Percentiles rank a stretch among this genome's conserved stretches.
These are phyloP conservation scores for Philhelius pedissequus DNA, from an alignment of 2,888 invertebrate genomes.

Conservation along the genomic window DNA sequence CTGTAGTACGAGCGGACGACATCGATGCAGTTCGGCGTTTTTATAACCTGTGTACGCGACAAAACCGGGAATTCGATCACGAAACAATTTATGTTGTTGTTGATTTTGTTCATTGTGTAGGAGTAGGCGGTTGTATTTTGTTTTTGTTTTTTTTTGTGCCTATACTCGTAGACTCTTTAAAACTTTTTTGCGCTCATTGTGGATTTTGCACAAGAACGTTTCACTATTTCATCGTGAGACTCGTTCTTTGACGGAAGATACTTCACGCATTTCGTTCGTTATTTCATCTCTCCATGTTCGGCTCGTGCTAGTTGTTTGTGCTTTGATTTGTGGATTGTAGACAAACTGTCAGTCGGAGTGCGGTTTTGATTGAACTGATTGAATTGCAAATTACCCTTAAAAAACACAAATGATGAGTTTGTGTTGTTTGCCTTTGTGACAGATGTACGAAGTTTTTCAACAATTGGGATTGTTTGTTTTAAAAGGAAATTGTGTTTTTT, in stretches of 20 bases:
- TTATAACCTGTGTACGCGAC: constrained; percentile 36
- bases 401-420: neutral
- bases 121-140: constrained; percentile 34
- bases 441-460: constrained; percentile 12
- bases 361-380: constrained; percentile 38
- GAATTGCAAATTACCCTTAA: constrained; percentile 28
- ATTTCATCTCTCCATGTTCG: constrained; percentile 22
- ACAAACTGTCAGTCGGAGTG: neutral
- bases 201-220: constrained; percentile 56
- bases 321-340: constrained; percentile 9
- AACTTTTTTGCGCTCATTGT: constrained; percentile 38
- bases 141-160: neutral
- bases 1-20: constrained; percentile 30
- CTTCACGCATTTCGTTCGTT: neutral
- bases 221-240: constrained; percentile 54
- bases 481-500: neutral
- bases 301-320: constrained; percentile 13
- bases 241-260: constrained; percentile 63
- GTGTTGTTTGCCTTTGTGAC: constrained; percentile 27
- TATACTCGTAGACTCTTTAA: no score
- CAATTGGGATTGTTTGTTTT: constrained; percentile 9
- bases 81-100: neutral
- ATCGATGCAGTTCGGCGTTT: constrained; percentile 44
- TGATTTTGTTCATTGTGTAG: neutral
- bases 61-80: constrained; percentile 44